phyloP scores from a whole-genome alignment of 35 echinoderm and acorn worm genomes.

The Eucidaris tribuloides region DNA sequence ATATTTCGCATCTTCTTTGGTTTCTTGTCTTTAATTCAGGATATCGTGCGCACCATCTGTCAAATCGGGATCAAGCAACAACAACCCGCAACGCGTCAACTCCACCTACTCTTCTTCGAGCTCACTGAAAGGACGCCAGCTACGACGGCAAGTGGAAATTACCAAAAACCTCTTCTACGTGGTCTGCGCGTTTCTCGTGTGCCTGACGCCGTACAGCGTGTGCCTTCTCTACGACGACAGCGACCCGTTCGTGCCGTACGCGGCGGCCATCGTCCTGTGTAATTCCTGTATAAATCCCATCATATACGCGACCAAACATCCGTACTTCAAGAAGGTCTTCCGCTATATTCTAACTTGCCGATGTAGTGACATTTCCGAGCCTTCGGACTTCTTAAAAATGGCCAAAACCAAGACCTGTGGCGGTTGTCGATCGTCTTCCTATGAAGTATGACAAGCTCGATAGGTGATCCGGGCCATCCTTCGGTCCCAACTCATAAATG shows the following conservation, averaged over 20 bases:
- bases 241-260: conserved; percentile 59
- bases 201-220: conserved; percentile 66
- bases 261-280: conserved; percentile 50
- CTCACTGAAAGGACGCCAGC: neutral
- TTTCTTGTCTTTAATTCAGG: neutral
- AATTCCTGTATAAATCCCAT: conserved; percentile 77
- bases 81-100: conserved; percentile 1
- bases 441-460: conserved; percentile 17
- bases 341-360: conserved; percentile 40
- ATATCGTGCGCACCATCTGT: neutral
- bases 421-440: neutral
- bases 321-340: conserved; percentile 77
- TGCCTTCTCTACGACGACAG: conserved; percentile 53
- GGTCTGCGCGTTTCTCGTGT: conserved; percentile 76
- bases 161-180: conserved; percentile 92
- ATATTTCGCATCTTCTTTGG: neutral
- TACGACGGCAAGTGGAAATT: conserved; percentile 65
- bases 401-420: neutral
- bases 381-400: neutral
- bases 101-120: neutral
- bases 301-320: conserved; percentile 84
- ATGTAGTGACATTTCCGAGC: conserved; percentile 59
- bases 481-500: too few species aligned
- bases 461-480: too few species aligned
- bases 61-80: neutral